Evolutionary conservation across 2,888 invertebrate species (phyloP).

Genomic region (Torymus aiolomorphi): DNA sequence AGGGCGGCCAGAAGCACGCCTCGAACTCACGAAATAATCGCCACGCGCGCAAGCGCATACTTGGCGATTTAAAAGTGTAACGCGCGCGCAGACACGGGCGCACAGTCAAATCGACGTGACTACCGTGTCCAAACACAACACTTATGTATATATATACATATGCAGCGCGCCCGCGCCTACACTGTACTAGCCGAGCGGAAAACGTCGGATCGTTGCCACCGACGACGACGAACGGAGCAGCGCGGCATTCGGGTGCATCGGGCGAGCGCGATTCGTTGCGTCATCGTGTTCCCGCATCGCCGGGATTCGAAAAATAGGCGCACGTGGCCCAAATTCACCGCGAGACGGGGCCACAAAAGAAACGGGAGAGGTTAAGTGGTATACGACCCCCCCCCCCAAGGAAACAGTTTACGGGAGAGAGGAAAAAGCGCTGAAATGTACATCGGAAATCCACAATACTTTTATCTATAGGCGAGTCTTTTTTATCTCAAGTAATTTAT

Average conservation of each 20-base stretch:
- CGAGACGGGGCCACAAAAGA: too few species aligned
- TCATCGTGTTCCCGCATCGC: conserved; percentile 6
- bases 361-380: too few species aligned
- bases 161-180: background rate
- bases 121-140: conserved; percentile 42
- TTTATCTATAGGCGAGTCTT: too few species aligned
- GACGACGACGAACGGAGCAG: background rate
- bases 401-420: too few species aligned
- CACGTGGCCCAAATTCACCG: conserved; percentile 63
- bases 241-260: conserved; percentile 38
- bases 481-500: too few species aligned
- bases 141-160: too few species aligned
- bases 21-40: too few species aligned
- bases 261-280: conserved; percentile 36
- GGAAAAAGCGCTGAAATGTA: too few species aligned
- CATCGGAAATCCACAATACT: too few species aligned
- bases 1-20: background rate
- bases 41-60: too few species aligned
- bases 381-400: too few species aligned
- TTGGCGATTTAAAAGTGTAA: conserved; percentile 41
- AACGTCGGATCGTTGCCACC: conserved; percentile 26
- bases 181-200: conserved; percentile 40
- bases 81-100: conserved; percentile 7
- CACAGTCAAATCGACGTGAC: conserved; percentile 44
- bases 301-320: conserved; percentile 61